These are phyloP conservation scores for Varecia variegata DNA, from an alignment of 2,797 vertebrate genomes.

Conservation along the genomic window DNA sequence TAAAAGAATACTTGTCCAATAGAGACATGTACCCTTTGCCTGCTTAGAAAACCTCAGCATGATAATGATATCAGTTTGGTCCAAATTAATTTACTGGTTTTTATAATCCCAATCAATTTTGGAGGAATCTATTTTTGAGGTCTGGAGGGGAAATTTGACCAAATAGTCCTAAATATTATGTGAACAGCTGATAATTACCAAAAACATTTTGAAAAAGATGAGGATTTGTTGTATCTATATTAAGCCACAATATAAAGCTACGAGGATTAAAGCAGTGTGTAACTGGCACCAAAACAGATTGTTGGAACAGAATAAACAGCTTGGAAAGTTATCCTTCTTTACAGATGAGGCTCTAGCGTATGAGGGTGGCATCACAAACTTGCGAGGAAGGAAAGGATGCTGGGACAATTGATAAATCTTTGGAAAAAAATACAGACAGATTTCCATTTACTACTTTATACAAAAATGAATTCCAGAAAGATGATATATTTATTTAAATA, in stretches of 20 bases:
- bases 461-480: background rate
- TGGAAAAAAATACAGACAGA: background rate
- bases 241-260: background rate
- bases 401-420: background rate
- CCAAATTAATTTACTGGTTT: background rate
- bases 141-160: background rate
- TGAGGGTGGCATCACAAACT: background rate
- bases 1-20: background rate
- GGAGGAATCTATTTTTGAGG: background rate
- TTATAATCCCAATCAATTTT: background rate
- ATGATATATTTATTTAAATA: constrained; percentile 5
- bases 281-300: background rate
- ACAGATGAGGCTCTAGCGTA: background rate
- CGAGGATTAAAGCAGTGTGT: background rate
- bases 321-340: background rate
- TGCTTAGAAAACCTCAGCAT: background rate
- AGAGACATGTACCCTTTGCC: background rate
- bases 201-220: background rate
- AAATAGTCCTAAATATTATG: background rate
- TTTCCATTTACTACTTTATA: background rate
- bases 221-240: background rate
- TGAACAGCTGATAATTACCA: background rate
- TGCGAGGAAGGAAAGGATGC: background rate
- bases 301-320: background rate
- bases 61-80: background rate